phyloP scores from a whole-genome alignment of 2,113 vertebrate genomes.

The Platysternon megacephalum region DNA sequence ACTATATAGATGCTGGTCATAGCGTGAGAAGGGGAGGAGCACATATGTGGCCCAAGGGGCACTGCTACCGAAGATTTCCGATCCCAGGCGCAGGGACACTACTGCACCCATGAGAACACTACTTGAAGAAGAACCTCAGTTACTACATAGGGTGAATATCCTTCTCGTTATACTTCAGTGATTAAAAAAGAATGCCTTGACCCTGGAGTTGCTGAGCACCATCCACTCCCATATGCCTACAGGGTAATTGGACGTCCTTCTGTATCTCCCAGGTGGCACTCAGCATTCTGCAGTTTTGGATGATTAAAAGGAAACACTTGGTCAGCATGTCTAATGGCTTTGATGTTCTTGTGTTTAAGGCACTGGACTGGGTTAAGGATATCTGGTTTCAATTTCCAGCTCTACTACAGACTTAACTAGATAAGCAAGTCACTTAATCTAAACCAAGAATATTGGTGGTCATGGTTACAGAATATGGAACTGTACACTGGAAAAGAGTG shows the following conservation, averaged over 20 bases:
- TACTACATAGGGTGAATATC: background rate
- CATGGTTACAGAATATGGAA: background rate
- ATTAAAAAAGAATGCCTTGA: accelerated
- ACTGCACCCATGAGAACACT: background rate
- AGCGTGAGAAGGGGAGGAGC: background rate
- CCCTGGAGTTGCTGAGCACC: background rate
- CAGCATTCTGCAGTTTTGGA: accelerated
- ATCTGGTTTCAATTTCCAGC: background rate
- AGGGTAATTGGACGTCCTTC: accelerated
- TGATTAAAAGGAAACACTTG: accelerated
- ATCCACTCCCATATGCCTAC: accelerated
- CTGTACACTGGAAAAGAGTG: background rate
- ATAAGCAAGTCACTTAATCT: background rate
- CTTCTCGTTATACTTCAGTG: background rate
- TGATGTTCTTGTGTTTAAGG: background rate
- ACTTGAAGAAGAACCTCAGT: background rate
- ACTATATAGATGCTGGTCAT: background rate
- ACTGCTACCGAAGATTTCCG: too few relatives aligned
- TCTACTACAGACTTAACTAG: background rate
- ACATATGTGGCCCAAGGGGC: too few relatives aligned
- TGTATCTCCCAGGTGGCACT: background rate
- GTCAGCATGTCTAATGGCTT: background rate
- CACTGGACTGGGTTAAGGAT: background rate
- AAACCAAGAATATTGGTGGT: accelerated
- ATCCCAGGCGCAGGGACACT: background rate